Conservation (phyloP, 1,140 invertebrate genomes). For the Zaprionus inermis region DNA sequence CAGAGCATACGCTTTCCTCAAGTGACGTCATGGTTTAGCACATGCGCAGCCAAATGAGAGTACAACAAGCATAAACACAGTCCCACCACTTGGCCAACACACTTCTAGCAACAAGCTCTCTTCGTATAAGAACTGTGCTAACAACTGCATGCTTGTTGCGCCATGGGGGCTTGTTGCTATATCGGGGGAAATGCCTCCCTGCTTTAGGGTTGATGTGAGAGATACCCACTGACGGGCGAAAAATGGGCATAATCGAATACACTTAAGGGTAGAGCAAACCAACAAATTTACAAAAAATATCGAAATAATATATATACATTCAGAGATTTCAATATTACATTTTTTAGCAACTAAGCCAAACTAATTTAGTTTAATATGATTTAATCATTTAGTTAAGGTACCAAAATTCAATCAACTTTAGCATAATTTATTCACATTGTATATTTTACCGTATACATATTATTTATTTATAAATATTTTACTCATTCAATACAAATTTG, state of each 20-base stretch:
- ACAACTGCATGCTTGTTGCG: conserved; percentile 71
- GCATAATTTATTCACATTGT: too few relatives aligned
- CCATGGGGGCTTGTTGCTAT: conserved; percentile 11
- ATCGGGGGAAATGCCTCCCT: not conserved
- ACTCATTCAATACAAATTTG: not conserved
- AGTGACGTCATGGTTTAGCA: conserved; percentile 67
- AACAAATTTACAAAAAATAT: not conserved
- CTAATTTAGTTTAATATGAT: too few relatives aligned
- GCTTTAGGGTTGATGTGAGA: conserved; percentile 15
- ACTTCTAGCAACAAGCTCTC: conserved; percentile 29
- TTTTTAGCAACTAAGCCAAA: too few relatives aligned
- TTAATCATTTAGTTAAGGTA: too few relatives aligned
- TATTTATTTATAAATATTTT: not conserved
- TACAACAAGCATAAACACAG: conserved; percentile 12
- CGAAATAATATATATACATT: too few relatives aligned
- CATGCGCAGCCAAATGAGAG: conserved; percentile 62
- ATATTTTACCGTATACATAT: not conserved
- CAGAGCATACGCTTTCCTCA: conserved; percentile 54
- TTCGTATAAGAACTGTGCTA: conserved; percentile 23
- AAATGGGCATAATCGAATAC: not conserved
- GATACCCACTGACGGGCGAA: not conserved
- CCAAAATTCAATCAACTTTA: too few relatives aligned
- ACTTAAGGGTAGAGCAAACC: too few relatives aligned
- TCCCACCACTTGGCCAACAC: conserved; percentile 43
- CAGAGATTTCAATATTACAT: too few relatives aligned